Conservation (phyloP, 2,888 invertebrate genomes). For the Diplolepis rosae region DNA sequence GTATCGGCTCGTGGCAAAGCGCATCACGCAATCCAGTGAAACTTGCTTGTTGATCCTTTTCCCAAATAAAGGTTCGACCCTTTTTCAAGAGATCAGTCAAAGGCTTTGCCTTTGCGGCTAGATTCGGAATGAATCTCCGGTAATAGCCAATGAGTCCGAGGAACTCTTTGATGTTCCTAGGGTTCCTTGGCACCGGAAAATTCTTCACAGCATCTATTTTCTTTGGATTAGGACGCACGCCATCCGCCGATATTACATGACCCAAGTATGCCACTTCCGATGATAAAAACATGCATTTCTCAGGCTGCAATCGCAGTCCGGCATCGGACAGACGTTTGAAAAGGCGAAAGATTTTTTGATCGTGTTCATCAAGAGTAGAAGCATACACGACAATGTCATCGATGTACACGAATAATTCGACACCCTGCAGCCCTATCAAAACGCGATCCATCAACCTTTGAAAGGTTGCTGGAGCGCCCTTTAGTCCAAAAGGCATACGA, state of each 20-base stretch:
- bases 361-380: too few relatives aligned
- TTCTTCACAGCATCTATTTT: neutral
- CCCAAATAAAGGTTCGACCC: neutral
- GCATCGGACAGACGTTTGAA: neutral
- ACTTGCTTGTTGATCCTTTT: neutral
- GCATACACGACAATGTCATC: too few relatives aligned
- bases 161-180: neutral
- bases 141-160: too few relatives aligned
- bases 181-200: slow-evolving; percentile 9
- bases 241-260: too few relatives aligned
- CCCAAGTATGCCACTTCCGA: slow-evolving; percentile 1
- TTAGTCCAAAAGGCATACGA: too few relatives aligned
- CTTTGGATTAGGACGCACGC: too few relatives aligned
- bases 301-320: too few relatives aligned
- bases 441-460: too few relatives aligned
- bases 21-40: too few relatives aligned
- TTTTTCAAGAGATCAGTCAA: slow-evolving; percentile 20
- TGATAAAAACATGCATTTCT: neutral
- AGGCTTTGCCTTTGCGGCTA: neutral
- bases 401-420: too few relatives aligned
- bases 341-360: neutral
- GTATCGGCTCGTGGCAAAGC: neutral
- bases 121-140: slow-evolving; percentile 10
- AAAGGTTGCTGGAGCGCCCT: too few relatives aligned
- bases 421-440: too few relatives aligned